Evolutionary conservation across 2,888 invertebrate species (phyloP).

Genomic region (Phania funesta): DNA sequence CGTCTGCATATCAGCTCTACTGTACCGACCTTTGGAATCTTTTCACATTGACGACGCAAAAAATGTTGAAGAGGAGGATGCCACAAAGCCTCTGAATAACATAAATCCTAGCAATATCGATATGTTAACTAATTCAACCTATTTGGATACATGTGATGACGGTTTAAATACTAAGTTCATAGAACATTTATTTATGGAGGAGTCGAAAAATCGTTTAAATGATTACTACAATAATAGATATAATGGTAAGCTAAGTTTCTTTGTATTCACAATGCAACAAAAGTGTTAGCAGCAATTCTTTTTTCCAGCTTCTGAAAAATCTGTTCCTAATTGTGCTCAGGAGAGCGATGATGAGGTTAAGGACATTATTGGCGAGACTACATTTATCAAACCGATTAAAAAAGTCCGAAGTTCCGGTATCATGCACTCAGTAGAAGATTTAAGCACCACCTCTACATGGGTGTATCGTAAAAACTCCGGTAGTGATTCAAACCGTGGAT

Average conservation of each 20-base stretch:
- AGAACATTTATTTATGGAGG: slow-evolving; percentile 80
- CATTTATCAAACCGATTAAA: slow-evolving; percentile 82
- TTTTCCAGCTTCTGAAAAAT: slow-evolving; percentile 57
- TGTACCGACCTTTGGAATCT: slow-evolving; percentile 83
- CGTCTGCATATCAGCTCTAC: slow-evolving; percentile 86
- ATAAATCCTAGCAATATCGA: slow-evolving; percentile 78
- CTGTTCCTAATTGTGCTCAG: slow-evolving; percentile 73
- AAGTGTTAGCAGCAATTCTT: not conserved
- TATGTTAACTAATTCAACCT: slow-evolving; percentile 79
- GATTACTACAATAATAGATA: slow-evolving; percentile 77
- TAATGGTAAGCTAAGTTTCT: slow-evolving; percentile 50
- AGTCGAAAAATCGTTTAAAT: slow-evolving; percentile 79
- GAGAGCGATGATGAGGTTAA: slow-evolving; percentile 82
- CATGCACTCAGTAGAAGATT: slow-evolving; percentile 87
- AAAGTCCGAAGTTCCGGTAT: slow-evolving; percentile 87
- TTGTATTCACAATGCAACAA: not conserved
- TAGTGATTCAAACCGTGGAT: slow-evolving; percentile 79
- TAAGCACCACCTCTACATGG: slow-evolving; percentile 88
- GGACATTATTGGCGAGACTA: slow-evolving; percentile 82
- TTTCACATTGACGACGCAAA: slow-evolving; percentile 69
- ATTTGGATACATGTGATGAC: slow-evolving; percentile 79
- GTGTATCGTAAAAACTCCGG: slow-evolving; percentile 83
- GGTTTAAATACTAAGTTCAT: slow-evolving; percentile 79
- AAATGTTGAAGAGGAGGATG: slow-evolving; percentile 69
- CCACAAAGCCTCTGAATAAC: slow-evolving; percentile 74